A percentile compares a stretch with the other conserved stretches of the same genome.
These are phyloP conservation scores for Drosophila biarmipes DNA, from an alignment of 1,140 invertebrate species.

Conservation along the genomic window DNA sequence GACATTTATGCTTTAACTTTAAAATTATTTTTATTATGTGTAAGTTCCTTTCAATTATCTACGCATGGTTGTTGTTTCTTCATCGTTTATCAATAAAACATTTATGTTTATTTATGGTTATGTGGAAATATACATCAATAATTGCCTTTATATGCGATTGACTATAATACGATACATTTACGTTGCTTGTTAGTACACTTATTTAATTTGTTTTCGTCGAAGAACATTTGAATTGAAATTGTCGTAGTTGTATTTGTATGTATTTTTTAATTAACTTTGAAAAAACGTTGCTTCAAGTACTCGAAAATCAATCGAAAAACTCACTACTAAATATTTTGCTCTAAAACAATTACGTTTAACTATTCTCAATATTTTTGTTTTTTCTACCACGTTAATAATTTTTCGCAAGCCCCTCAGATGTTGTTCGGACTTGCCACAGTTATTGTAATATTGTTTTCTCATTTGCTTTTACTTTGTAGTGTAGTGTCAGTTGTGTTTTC, in stretches of 20 bases:
- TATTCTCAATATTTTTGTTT: conserved; percentile 45
- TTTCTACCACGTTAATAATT: conserved; percentile 76
- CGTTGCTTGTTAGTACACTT: conserved; percentile 70
- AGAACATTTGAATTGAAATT: conserved; percentile 68
- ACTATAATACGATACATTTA: conserved; percentile 63
- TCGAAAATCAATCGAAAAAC: conserved; percentile 74
- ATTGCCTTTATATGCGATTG: conserved; percentile 52
- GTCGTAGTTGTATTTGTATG: conserved; percentile 52
- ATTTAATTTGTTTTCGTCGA: conserved; percentile 78
- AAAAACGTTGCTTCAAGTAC: conserved; percentile 60
- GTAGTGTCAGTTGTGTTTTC: conserved; percentile 41
- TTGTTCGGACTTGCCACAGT: conserved; percentile 74
- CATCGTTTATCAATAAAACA: conserved; percentile 26
- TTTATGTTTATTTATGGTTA: conserved; percentile 49
- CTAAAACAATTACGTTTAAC: conserved; percentile 44
- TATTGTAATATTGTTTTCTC: conserved; percentile 83
- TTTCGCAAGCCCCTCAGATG: conserved; percentile 59
- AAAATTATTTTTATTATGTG: conserved; percentile 51
- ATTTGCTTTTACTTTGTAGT: conserved; percentile 58
- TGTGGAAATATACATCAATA: conserved; percentile 75
- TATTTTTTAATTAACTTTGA: conserved; percentile 63
- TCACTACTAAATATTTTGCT: conserved; percentile 70
- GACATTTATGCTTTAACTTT: conserved; percentile 43
- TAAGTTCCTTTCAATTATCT: conserved; percentile 75
- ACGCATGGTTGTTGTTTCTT: conserved; percentile 76